Evolutionary conservation across 2,888 invertebrate genomes (phyloP), one percentile per base, ranked within the genome.

Genomic region (Hydriomena furcata): DNA sequence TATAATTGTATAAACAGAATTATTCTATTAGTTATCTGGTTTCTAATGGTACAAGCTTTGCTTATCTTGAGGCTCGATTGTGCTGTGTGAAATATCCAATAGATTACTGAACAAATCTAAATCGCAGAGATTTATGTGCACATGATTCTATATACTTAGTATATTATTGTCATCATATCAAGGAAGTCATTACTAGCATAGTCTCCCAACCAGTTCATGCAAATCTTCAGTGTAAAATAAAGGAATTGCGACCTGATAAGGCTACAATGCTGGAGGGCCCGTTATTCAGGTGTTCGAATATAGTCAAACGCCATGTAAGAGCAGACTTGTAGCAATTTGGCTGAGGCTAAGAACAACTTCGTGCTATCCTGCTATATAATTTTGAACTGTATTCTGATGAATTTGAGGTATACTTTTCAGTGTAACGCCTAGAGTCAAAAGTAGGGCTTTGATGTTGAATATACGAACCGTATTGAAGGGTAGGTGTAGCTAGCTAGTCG

Each of bases 221-320:
- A 36, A 47, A 52, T 47, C 52, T 52, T 46, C 38, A 37, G 32
- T 25, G 23, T 42, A 32, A 46, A 46, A 52, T 52, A 52, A 52
- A 52, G 52, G 52, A 32, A 34, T 23, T 23, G 37, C 43, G 57
- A 57, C 57, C 52, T 51, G 57, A 55, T 60, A 60, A 52, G 34
- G 58, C 52, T 55, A 60, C 55, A 58, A 58, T 55, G 51, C 53
- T 40, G 52, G 48, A 52, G 30, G 43, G 32, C 10, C 58, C 58
- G 61, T 61, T 61, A 58, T 44, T 56, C 54, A 56, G 50, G 30
- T 40, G 47, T 48, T 52, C 52, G 52, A 48, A 52, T 55, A 47
- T 51, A 58, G 52, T 47, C 43, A 52, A 58, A 60, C 32, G 50
- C 47, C 60, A 56, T 61, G 55, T 56, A 52, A 54, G 52, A 48